phyloP scores from a whole-genome alignment of 1,140 invertebrate species.

The Pristionchus pacificus region DNA sequence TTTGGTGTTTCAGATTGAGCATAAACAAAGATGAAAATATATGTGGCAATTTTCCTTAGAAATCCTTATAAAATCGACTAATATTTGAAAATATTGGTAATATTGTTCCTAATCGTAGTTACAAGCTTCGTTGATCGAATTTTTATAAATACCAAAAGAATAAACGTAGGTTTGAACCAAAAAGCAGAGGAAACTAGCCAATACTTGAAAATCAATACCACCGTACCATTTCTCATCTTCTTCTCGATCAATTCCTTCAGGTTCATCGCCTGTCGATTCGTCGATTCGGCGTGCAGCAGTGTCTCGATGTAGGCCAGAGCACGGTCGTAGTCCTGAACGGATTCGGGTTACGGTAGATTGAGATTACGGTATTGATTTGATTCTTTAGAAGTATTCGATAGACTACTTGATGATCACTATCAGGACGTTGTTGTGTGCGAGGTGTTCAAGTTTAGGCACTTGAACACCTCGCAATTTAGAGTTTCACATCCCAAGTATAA shows the following conservation, averaged over 20 bases:
- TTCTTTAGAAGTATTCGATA: conserved; percentile 61
- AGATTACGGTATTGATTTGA: neutral
- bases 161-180: conserved; percentile 40
- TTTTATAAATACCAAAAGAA: conserved; percentile 3
- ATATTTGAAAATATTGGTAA: conserved; percentile 20
- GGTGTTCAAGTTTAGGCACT: neutral
- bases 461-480: neutral
- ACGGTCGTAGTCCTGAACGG: conserved; percentile 73
- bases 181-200: conserved; percentile 42
- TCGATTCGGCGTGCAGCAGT: conserved; percentile 81
- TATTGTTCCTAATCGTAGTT: neutral
- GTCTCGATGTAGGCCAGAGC: conserved; percentile 76
- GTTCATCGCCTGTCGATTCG: conserved; percentile 78
- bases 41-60: neutral
- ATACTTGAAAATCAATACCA: conserved; percentile 1
- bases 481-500: neutral
- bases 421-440: neutral
- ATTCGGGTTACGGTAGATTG: conserved; percentile 15
- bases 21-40: neutral
- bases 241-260: conserved; percentile 78
- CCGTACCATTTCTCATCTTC: conserved; percentile 75
- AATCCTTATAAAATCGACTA: too few species aligned
- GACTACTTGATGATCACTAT: neutral
- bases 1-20: neutral
- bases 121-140: neutral